Percentiles rank a stretch among this genome's conserved stretches.
Conservation (phyloP, 2,797 vertebrate genomes). For the Eleutherodactylus coqui region DNA sequence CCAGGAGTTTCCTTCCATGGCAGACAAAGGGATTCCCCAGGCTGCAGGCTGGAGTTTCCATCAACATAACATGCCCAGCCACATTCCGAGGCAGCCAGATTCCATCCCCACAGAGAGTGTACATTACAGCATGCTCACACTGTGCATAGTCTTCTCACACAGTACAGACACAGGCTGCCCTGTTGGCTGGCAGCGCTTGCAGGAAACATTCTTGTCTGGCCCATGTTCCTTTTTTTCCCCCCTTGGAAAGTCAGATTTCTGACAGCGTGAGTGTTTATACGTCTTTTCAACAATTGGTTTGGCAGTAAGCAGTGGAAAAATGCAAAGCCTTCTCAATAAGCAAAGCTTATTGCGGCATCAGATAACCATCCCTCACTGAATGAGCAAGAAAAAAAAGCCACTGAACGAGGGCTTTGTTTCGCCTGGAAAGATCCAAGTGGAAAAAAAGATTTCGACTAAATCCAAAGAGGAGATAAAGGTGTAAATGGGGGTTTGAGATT, state of each 20-base stretch:
- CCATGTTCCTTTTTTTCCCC: constrained; percentile 38
- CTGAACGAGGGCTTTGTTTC: constrained; percentile 67
- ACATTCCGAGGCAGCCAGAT: constrained; percentile 79
- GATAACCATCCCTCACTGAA: constrained; percentile 65
- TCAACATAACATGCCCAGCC: constrained; percentile 78
- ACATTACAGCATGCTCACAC: constrained; percentile 64
- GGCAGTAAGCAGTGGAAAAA: constrained; percentile 41
- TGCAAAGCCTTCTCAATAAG: constrained; percentile 64
- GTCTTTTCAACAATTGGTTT: constrained; percentile 51
- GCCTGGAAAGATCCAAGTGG: constrained; percentile 67
- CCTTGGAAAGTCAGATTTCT: constrained; percentile 56
- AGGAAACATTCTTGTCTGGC: constrained; percentile 52
- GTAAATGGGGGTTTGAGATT: constrained; percentile 66
- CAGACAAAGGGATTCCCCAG: constrained; percentile 84
- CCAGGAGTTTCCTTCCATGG: constrained; percentile 77
- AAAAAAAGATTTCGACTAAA: constrained; percentile 70
- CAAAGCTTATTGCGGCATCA: constrained; percentile 58
- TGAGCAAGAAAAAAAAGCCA: constrained; percentile 38
- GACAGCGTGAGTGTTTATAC: constrained; percentile 46
- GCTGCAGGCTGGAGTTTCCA: constrained; percentile 74
- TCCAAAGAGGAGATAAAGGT: constrained; percentile 64
- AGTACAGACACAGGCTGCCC: constrained; percentile 7
- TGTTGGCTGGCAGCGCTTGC: constrained; percentile 10
- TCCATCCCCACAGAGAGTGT: constrained; percentile 65
- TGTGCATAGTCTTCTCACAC: constrained; percentile 25